Evolutionary conservation across 2,797 vertebrate species (phyloP).

Genomic region (Catharus ustulatus): DNA sequence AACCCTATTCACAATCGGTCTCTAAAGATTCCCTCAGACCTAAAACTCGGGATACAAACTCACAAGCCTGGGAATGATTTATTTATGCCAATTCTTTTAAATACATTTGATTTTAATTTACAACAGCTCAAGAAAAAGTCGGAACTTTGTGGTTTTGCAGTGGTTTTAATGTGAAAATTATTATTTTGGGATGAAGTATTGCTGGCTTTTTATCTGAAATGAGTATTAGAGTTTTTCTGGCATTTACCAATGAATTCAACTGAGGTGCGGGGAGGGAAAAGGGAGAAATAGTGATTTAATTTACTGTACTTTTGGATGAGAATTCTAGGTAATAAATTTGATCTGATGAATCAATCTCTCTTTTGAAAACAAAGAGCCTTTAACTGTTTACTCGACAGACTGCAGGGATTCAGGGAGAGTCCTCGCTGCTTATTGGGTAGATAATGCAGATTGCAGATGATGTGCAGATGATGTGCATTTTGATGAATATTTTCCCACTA

Average conservation of each 20-base stretch:
- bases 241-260: not conserved
- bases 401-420: conserved; percentile 47
- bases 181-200: conserved; percentile 33
- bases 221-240: conserved; percentile 16
- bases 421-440: conserved; percentile 40
- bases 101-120: conserved; percentile 43
- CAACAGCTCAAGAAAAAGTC: conserved; percentile 4
- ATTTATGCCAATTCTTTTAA: conserved; percentile 20
- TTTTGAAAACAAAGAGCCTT: conserved; percentile 68
- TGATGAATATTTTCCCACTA: conserved; percentile 70
- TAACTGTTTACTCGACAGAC: conserved; percentile 67
- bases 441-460: conserved; percentile 66
- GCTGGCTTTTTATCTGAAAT: conserved; percentile 32
- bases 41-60: not conserved
- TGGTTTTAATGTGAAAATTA: conserved; percentile 40
- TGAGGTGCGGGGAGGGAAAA: conserved; percentile 16
- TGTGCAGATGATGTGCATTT: conserved; percentile 69
- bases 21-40: not conserved
- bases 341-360: conserved; percentile 62
- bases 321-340: conserved; percentile 56
- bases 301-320: conserved; percentile 41
- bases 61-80: conserved; percentile 12
- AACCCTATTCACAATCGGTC: not conserved
- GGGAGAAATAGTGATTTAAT: conserved; percentile 36
- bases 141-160: conserved; percentile 52